A percentile compares a stretch with the other conserved stretches of the same genome.
These are phyloP conservation scores for Hydrozoanthus tunicans DNA, from an alignment of 64 coral and sea anemone species.

Conservation along the genomic window DNA sequence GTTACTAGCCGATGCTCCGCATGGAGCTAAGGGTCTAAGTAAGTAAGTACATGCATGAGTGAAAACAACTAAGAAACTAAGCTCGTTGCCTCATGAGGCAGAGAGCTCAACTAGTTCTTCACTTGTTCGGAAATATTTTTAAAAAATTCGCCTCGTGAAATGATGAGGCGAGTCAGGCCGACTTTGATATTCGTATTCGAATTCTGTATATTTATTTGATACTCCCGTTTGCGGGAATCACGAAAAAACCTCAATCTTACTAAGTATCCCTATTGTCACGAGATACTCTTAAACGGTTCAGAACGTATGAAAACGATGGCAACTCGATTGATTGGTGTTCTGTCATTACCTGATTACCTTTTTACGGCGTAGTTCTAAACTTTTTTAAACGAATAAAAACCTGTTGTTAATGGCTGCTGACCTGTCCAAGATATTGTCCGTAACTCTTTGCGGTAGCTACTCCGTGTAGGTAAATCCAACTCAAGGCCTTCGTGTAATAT, in stretches of 20 bases:
- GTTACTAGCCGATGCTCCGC: too few relatives aligned
- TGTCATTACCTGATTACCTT: too few relatives aligned
- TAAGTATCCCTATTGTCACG: too few relatives aligned
- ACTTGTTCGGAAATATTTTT: background rate
- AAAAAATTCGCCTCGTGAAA: background rate
- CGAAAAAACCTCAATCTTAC: background rate
- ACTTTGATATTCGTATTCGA: background rate
- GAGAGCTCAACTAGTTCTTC: too few relatives aligned
- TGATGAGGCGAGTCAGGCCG: background rate
- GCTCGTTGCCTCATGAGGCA: too few relatives aligned
- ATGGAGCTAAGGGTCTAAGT: too few relatives aligned
- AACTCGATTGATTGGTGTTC: background rate
- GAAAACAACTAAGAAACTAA: too few relatives aligned
- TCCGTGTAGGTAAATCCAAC: constrained; percentile 91
- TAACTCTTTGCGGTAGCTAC: constrained; percentile 83
- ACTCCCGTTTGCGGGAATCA: background rate
- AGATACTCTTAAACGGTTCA: too few relatives aligned
- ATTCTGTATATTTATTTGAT: background rate
- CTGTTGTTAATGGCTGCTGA: background rate
- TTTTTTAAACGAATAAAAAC: background rate
- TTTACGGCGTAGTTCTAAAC: too few relatives aligned
- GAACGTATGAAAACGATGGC: background rate
- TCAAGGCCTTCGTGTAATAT: constrained; percentile 89
- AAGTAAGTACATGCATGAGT: too few relatives aligned
- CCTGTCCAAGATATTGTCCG: constrained; percentile 92